These are phyloP conservation scores for Diuraphis noxia DNA, from an alignment of 1,140 invertebrate species.

Conservation along the genomic window DNA sequence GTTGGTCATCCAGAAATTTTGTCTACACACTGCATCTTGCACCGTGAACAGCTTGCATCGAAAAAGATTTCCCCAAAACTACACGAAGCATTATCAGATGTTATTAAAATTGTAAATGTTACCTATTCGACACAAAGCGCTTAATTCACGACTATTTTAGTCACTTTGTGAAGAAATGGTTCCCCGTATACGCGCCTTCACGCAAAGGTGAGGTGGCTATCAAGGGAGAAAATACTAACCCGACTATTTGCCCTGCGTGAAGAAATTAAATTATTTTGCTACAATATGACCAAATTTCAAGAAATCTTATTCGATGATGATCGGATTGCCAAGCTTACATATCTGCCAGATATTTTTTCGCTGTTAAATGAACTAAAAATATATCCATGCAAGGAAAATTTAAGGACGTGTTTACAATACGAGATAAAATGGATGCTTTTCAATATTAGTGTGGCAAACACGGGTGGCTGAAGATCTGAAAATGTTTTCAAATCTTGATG, in stretches of 20 bases:
- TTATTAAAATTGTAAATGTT: conserved; percentile 58
- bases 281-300: conserved; percentile 32
- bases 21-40: conserved; percentile 59
- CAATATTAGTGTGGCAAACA: conserved; percentile 26
- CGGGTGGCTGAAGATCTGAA: conserved; percentile 4
- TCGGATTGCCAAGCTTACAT: conserved; percentile 56
- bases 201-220: conserved; percentile 26
- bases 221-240: background rate
- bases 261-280: conserved; percentile 33
- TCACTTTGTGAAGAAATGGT: conserved; percentile 56
- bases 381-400: conserved; percentile 49
- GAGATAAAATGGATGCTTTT: conserved; percentile 49
- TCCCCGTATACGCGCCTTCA: conserved; percentile 48
- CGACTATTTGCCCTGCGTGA: background rate
- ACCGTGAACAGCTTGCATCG: conserved; percentile 57
- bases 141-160: conserved; percentile 58
- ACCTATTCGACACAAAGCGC: conserved; percentile 58
- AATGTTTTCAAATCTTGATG: conserved; percentile 22
- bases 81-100: conserved; percentile 17
- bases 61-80: conserved; percentile 53
- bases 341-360: conserved; percentile 55
- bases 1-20: conserved; percentile 57
- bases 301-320: conserved; percentile 38
- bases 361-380: conserved; percentile 54
- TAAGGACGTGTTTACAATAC: conserved; percentile 43